Conservation (phyloP, 2,888 invertebrate genomes). For the Branchinecta sandiegonensis region DNA sequence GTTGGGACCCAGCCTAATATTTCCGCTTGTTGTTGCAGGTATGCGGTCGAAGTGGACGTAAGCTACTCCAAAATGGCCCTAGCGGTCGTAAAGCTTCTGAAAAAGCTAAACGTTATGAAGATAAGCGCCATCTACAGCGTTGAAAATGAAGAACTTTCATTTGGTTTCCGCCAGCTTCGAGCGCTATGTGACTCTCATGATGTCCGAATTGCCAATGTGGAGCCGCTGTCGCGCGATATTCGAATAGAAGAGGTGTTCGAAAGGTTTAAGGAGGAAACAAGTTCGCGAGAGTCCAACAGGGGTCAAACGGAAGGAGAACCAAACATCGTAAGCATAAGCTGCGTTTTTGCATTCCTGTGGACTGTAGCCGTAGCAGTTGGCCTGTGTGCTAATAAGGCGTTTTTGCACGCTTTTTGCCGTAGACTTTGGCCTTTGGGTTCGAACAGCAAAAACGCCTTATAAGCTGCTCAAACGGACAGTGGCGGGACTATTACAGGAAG, state of each 20-base stretch:
- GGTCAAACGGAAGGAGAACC: no score
- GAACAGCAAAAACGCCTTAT: no score
- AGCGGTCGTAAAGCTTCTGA: neutral
- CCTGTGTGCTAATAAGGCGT: no score
- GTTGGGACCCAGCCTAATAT: no score
- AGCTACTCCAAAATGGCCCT: constrained; percentile 3
- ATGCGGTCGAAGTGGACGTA: constrained; percentile 1
- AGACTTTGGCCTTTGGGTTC: no score
- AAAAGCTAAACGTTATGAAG: neutral
- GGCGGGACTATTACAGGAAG: no score
- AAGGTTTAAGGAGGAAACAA: neutral
- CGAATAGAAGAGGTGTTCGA: neutral
- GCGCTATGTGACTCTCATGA: neutral
- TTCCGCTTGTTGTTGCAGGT: neutral
- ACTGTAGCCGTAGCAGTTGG: no score
- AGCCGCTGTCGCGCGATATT: neutral
- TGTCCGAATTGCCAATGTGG: neutral
- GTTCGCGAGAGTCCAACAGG: no score
- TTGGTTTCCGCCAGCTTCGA: neutral
- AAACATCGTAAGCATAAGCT: no score
- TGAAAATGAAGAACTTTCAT: neutral
- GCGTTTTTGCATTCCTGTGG: no score
- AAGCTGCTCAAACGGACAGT: no score
- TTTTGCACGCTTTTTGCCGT: no score
- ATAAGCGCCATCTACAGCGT: neutral